Base-by-base conservation (phyloP, 1,140 invertebrate genomes). In the Heliconius eleuchia region DNA sequence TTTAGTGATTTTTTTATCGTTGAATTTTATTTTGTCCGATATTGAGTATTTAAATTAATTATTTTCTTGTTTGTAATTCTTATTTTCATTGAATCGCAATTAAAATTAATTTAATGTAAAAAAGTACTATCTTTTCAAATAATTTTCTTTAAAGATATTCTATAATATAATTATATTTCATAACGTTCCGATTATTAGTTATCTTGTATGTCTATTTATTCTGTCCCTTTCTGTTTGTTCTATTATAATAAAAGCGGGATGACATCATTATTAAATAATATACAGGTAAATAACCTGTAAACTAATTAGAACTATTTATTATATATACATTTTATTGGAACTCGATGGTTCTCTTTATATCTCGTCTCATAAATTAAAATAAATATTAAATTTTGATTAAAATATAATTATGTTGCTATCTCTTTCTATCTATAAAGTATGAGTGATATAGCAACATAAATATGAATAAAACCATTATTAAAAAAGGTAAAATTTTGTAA, bases 101-200 rank as follows among this genome's bases (percentile, higher is more conserved):
- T 77, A 71, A 55, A 34, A 55, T 46, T 30, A 30, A 71, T 23
- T 46, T 76, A 50, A 27, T 57, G 19, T 55, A 37, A 74, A 50
- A 37, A 55, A 74, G 52, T 55, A 57, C 3, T 52, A 52, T 18
- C 27, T 57, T 34, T 1, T 34, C 1, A 9, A 66, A 23, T 27
- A 23, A 23, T 27, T 60, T 16, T 55, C 1, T 1, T 46, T 13
- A 46, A 46, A 46, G 4, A 4, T 46, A 4, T 16, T 46, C 16
- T 46, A 46, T 46, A 46, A 4, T 16, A 46, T 46, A 46, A 46
- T 46, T 46, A 46, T 55, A 6, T 55, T 55, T 55, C 19, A 55
- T 7, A n/a, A 55, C 7, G 1, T 7, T 8, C 52, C 18, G 18
- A n/a, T 55, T 19, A 55, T 7, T 16, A 16, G 52, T 55, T 55